phyloP scores from a whole-genome alignment of 1,140 invertebrate species.

The Cydia fagiglandana region DNA sequence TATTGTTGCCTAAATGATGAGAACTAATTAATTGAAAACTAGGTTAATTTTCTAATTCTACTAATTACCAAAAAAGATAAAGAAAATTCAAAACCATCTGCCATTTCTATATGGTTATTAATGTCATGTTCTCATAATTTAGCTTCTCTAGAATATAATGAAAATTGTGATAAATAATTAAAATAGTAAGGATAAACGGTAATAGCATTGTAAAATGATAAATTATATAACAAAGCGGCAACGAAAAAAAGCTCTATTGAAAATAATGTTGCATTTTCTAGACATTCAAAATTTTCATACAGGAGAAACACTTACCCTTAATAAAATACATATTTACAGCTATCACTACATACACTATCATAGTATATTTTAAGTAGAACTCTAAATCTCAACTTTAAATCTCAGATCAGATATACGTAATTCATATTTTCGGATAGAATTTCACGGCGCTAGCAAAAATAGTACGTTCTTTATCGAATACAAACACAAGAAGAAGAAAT shows the following conservation, averaged over 20 bases:
- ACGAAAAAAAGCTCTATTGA: slow-evolving; percentile 61
- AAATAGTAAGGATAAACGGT: slow-evolving; percentile 16
- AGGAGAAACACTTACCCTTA: slow-evolving; percentile 54
- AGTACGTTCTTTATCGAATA: slow-evolving; percentile 18
- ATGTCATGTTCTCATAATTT: slow-evolving; percentile 23
- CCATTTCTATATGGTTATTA: slow-evolving; percentile 24
- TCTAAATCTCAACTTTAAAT: too few species aligned
- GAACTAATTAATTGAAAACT: slow-evolving; percentile 18
- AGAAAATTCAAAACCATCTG: slow-evolving; percentile 10
- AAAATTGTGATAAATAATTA: slow-evolving; percentile 19
- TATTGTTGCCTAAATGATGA: slow-evolving; percentile 10
- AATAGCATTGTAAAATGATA: slow-evolving; percentile 38
- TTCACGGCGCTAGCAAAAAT: slow-evolving; percentile 46
- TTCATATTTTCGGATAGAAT: background rate
- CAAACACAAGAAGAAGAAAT: slow-evolving; percentile 38
- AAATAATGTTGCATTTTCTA: slow-evolving; percentile 47
- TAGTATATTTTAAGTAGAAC: background rate
- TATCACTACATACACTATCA: slow-evolving; percentile 35
- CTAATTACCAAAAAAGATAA: background rate
- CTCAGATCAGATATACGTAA: background rate
- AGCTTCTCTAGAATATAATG: slow-evolving; percentile 32
- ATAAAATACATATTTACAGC: slow-evolving; percentile 11
- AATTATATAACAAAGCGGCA: slow-evolving; percentile 64
- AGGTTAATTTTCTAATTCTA: slow-evolving; percentile 1
- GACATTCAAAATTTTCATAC: slow-evolving; percentile 44